Conservation (phyloP, 2,113 vertebrate species). For the Spermophilus dauricus region DNA sequence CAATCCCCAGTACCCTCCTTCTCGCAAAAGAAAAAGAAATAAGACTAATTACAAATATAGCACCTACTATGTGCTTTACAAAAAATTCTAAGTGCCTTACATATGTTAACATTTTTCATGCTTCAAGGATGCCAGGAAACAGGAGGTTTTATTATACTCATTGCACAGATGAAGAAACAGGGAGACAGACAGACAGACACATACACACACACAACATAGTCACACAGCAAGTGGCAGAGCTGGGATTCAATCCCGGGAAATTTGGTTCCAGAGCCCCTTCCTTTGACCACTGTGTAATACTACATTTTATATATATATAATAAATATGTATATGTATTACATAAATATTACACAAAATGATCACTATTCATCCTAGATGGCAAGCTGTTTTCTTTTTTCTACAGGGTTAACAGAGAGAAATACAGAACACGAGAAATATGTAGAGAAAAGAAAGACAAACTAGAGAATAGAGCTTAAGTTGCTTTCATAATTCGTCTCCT, state of each 20-base stretch:
- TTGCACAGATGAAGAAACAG: conserved; percentile 17
- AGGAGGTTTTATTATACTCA: neutral
- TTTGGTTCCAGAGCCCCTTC: neutral
- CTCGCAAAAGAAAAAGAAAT: neutral
- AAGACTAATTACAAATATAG: neutral
- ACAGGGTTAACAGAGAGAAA: neutral
- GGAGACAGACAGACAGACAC: neutral
- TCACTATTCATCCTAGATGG: neutral
- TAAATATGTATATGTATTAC: too few relatives aligned
- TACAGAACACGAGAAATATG: fast-evolving
- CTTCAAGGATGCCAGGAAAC: neutral
- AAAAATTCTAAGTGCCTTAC: neutral
- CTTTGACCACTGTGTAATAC: neutral
- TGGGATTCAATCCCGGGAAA: neutral
- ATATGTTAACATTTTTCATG: neutral
- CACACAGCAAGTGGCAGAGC: neutral
- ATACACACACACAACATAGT: too few relatives aligned
- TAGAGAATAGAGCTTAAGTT: neutral
- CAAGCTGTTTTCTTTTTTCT: neutral
- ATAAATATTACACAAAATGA: neutral
- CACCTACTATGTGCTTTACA: too few relatives aligned
- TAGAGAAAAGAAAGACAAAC: neutral
- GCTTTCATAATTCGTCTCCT: neutral
- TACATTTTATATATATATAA: too few relatives aligned
- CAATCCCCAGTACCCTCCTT: too few relatives aligned